Conservation (phyloP, 2,888 invertebrate species). For the Platynereis dumerilii region DNA sequence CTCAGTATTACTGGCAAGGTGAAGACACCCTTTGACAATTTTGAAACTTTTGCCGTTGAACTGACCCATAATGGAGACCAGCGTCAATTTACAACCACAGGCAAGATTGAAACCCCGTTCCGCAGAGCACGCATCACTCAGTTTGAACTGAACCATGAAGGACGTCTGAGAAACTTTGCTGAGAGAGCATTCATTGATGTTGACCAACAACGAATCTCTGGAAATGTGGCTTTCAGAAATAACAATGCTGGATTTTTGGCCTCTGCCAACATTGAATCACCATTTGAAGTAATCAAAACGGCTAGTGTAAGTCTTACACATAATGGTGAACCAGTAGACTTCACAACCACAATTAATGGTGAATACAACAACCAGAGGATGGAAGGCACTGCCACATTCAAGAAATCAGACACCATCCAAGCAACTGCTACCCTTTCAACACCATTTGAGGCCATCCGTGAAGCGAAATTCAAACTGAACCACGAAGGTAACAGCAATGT, state of each 20-base stretch:
- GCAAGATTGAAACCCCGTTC: constrained; percentile 18
- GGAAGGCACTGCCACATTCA: constrained; percentile 11
- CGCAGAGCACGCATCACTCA: background rate
- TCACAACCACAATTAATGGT: constrained; percentile 6
- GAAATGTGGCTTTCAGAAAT: no score
- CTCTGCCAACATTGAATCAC: constrained; percentile 22
- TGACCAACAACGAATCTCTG: no score
- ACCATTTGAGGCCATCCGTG: constrained; percentile 20
- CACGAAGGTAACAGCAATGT: constrained; percentile 20
- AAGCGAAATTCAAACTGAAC: constrained; percentile 7
- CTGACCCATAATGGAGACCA: constrained; percentile 25
- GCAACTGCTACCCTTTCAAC: constrained; percentile 26
- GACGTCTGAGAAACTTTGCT: constrained; percentile 25
- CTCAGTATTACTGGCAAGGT: constrained; percentile 2
- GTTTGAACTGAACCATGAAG: constrained; percentile 29
- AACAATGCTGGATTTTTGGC: constrained; percentile 7
- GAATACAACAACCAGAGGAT: constrained; percentile 3
- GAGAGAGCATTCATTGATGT: no score
- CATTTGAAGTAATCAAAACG: constrained; percentile 24
- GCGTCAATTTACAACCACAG: constrained; percentile 19
- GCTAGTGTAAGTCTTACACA: constrained; percentile 9
- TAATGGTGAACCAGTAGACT: constrained; percentile 4
- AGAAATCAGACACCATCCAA: constrained; percentile 15
- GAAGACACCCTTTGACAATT: constrained; percentile 17
- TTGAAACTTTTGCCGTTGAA: constrained; percentile 13